These are phyloP conservation scores for Pantelozetes paolii DNA, from an alignment of 2,888 invertebrate species.

Conservation along the genomic window DNA sequence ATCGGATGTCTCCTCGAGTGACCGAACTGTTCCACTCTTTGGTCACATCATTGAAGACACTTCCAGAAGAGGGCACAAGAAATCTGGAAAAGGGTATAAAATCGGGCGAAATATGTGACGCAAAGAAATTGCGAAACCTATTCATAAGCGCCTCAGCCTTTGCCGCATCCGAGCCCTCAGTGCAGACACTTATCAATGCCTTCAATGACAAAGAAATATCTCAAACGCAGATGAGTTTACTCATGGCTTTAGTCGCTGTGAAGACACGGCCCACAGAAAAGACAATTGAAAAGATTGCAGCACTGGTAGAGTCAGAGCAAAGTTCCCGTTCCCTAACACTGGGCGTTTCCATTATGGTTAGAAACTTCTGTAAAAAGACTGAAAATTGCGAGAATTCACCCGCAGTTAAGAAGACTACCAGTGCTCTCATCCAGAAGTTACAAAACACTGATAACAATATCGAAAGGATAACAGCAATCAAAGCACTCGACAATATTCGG, in stretches of 20 bases:
- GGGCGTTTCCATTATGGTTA: slow-evolving; percentile 27
- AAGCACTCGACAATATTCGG: slow-evolving; percentile 35
- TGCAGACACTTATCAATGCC: slow-evolving; percentile 30
- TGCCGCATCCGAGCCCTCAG: slow-evolving; percentile 30
- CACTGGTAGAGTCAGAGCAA: slow-evolving; percentile 21
- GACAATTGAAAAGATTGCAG: slow-evolving; percentile 18
- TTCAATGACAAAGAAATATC: slow-evolving; percentile 21
- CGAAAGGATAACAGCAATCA: not conserved
- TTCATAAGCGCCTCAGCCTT: slow-evolving; percentile 33
- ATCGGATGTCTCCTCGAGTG: not conserved
- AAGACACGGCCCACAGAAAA: slow-evolving; percentile 12
- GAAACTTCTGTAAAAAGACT: slow-evolving; percentile 28
- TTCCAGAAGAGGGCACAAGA: slow-evolving; percentile 19
- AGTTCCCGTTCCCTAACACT: not conserved
- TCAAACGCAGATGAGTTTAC: not conserved
- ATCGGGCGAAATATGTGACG: slow-evolving; percentile 15
- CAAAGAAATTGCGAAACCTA: slow-evolving; percentile 11
- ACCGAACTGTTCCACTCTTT: slow-evolving; percentile 16
- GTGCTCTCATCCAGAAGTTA: slow-evolving; percentile 7
- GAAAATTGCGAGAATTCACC: slow-evolving; percentile 28
- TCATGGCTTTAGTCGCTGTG: slow-evolving; percentile 26
- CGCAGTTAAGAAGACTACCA: slow-evolving; percentile 8
- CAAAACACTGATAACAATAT: not conserved
- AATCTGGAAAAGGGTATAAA: slow-evolving; percentile 34
- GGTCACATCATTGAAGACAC: slow-evolving; percentile 12